A percentile compares a stretch with the other conserved stretches of the same genome.
Evolutionary conservation across 2,113 vertebrate genomes (phyloP).

Genomic region (Xiphophorus maculatus): DNA sequence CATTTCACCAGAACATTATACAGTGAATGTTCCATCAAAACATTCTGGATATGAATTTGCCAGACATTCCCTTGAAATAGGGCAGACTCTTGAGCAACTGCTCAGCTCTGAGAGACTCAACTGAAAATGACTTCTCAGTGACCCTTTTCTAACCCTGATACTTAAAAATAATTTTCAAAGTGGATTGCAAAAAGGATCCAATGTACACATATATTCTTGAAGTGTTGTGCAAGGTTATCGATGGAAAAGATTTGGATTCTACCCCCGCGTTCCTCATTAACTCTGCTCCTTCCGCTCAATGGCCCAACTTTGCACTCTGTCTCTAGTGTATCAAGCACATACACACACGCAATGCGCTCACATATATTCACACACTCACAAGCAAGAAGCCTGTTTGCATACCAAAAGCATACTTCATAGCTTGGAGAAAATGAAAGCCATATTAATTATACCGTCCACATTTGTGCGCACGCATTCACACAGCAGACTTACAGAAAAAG

Average conservation of each 20-base stretch:
- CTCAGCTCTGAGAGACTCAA: slow-evolving; percentile 37
- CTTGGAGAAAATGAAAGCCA: slow-evolving; percentile 68
- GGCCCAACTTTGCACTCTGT: slow-evolving; percentile 60
- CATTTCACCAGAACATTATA: background rate
- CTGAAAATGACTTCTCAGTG: slow-evolving; percentile 43
- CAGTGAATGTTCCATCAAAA: background rate
- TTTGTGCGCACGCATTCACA: slow-evolving; percentile 7
- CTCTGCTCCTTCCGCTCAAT: slow-evolving; percentile 63
- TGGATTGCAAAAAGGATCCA: slow-evolving; percentile 32
- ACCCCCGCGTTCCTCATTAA: slow-evolving; percentile 69
- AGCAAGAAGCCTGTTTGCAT: slow-evolving; percentile 69
- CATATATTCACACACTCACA: slow-evolving; percentile 16
- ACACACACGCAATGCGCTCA: background rate
- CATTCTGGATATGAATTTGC: slow-evolving; percentile 43
- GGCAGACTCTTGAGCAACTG: slow-evolving; percentile 35
- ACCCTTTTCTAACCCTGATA: slow-evolving; percentile 47
- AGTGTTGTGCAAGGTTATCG: slow-evolving; percentile 66
- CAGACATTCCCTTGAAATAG: slow-evolving; percentile 57
- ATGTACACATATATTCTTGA: slow-evolving; percentile 35
- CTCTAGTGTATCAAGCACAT: slow-evolving; percentile 63
- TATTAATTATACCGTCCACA: slow-evolving; percentile 71
- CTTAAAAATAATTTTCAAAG: slow-evolving; percentile 51
- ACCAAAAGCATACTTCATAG: slow-evolving; percentile 73
- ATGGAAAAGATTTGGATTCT: slow-evolving; percentile 51
- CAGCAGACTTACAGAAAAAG: slow-evolving; percentile 13